Base-by-base conservation (phyloP, 2,797 vertebrate genomes). In the Champsocephalus gunnari region DNA sequence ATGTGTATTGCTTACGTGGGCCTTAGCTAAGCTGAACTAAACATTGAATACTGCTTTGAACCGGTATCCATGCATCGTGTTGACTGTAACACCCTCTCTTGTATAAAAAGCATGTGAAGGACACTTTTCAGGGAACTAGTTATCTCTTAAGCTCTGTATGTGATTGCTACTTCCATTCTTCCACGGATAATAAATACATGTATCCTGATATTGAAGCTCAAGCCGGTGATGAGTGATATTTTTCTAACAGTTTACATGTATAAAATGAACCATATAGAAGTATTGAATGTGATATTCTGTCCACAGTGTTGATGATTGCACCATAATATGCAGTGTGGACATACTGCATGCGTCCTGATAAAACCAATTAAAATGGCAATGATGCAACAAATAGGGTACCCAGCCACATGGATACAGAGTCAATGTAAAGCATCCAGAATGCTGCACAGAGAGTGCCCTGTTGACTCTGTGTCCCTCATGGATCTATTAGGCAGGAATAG, bases 401-500 rank as follows among this genome's bases (percentile, higher is more conserved):
- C 21, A 14, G 51, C 12, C 14, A 61, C 2, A 24, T 47, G 14
- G 56, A 63, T 67, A 17, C 41, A 51, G 14, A 75, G 58, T 54
- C 13, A 13, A 71, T 59, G 43, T 5, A 21, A 38, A 77, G 24
- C 24, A 66, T 77, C n/a, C 45, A 45, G 61, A 54, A 60, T 28
- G 47, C 64, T 45, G n/a, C n/a, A 32, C 59, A 73, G 28, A 63
- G 12, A 48, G 63, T 10, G 19, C 9, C 67, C 66, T 19, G 14
- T 63, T 82, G 13, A 4, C 11, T 59, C 32, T 50, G 41, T 55
- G 60, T 80, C 76, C 77, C 79, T 80, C 9, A 2, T 82, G 66
- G 69, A 75, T 82, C 75, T 80, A 80, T 79, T 73, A 84, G 61
- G 8, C 41, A 71, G 38, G 61, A 71, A 62, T 21, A 21, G 45